A percentile compares a stretch with the other conserved stretches of the same genome.
Conservation (phyloP, 2,797 vertebrate genomes). For the Apogon talboti region DNA sequence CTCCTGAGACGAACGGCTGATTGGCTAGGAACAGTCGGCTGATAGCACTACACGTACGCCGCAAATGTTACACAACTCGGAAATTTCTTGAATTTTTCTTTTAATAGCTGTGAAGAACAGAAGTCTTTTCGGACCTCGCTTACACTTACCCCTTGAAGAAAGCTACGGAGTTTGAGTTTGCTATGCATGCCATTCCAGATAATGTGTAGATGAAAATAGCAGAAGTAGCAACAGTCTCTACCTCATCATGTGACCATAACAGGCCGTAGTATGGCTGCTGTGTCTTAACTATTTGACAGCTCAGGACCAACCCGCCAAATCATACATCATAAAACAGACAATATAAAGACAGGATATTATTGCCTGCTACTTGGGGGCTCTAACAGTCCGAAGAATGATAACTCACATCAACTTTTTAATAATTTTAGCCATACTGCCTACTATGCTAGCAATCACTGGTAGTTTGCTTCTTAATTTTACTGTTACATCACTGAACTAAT, state of each 20-base stretch:
- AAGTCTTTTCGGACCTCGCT: not conserved
- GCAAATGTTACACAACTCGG: no score
- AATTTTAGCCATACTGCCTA: not conserved
- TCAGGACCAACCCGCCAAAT: not conserved
- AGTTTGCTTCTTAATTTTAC: not conserved
- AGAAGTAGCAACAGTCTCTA: conserved; percentile 40
- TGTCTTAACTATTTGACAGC: conserved; percentile 20
- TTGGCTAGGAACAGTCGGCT: not conserved
- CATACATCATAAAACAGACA: not conserved
- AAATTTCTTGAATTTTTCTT: not conserved
- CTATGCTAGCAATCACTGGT: not conserved
- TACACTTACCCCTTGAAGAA: conserved; percentile 45
- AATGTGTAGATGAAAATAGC: conserved; percentile 15
- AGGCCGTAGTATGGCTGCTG: conserved; percentile 41
- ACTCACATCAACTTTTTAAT: no score
- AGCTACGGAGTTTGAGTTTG: conserved; percentile 24
- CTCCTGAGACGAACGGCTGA: conserved; percentile 3
- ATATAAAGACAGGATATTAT: not conserved
- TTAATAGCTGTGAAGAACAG: not conserved
- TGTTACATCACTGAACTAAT: not conserved
- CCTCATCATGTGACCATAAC: conserved; percentile 74
- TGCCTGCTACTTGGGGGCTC: no score
- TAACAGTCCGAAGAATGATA: no score
- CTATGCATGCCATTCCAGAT: conserved; percentile 37
- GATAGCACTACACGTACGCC: not conserved